These are phyloP conservation scores for Crenuchus spilurus DNA, from an alignment of 2,797 vertebrate species.

Conservation along the genomic window DNA sequence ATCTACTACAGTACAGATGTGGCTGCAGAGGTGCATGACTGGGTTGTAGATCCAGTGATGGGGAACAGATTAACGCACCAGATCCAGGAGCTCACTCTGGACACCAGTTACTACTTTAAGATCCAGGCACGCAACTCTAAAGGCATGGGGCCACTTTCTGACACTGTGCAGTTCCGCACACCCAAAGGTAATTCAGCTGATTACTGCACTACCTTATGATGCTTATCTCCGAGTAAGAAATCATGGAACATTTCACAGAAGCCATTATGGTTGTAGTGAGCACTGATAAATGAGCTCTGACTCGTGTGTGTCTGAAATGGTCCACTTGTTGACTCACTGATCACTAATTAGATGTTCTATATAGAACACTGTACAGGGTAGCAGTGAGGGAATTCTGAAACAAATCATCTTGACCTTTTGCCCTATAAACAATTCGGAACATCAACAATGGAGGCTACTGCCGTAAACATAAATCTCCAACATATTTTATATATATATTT, in stretches of 20 bases:
- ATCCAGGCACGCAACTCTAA: slow-evolving; percentile 98
- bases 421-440: no score
- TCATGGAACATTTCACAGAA: neutral
- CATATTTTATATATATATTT: no score
- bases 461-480: no score
- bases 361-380: no score
- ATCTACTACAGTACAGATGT: slow-evolving; percentile 98
- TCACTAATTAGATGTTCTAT: no score
- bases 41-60: slow-evolving; percentile 97
- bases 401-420: no score
- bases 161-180: slow-evolving; percentile 93
- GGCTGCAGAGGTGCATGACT: slow-evolving; percentile 94
- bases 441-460: no score
- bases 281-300: neutral
- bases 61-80: slow-evolving; percentile 97
- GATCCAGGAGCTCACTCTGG: slow-evolving; percentile 95
- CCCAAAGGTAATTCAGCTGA: slow-evolving; percentile 85
- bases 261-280: neutral
- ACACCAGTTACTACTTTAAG: slow-evolving; percentile 97
- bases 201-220: neutral
- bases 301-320: no score
- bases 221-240: neutral
- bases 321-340: no score
- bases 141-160: slow-evolving; percentile 98
- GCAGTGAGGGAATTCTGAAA: no score